These are phyloP conservation scores for Hypsopygia costalis DNA, from an alignment of 2,888 invertebrate species.

Conservation along the genomic window DNA sequence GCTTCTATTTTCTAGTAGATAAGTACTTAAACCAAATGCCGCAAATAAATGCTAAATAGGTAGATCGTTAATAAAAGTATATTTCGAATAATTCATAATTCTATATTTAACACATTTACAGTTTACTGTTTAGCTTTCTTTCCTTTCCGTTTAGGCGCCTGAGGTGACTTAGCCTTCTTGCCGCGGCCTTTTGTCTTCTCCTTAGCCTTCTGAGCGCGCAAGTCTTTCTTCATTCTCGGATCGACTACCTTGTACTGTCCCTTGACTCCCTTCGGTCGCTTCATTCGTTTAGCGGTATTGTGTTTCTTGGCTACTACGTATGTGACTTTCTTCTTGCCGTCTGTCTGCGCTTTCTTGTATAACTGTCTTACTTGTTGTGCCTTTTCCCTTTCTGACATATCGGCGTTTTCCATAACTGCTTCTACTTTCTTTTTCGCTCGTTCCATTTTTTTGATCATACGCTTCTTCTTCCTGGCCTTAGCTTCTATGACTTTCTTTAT, in stretches of 20 bases:
- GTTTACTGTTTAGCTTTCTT: slow-evolving; percentile 46
- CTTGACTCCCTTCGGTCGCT: slow-evolving; percentile 92
- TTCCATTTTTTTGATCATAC: slow-evolving; percentile 91
- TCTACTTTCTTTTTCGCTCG: slow-evolving; percentile 98
- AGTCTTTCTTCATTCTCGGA: slow-evolving; percentile 97
- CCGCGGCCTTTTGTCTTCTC: slow-evolving; percentile 79
- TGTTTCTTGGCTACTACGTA: slow-evolving; percentile 97
- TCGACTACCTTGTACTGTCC: slow-evolving; percentile 98
- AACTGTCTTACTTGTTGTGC: slow-evolving; percentile 93
- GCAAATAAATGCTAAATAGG: not conserved
- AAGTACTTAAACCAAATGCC: too few relatives aligned
- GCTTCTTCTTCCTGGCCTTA: slow-evolving; percentile 97
- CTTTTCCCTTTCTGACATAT: slow-evolving; percentile 96
- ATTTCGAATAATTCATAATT: not conserved
- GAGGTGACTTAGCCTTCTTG: slow-evolving; percentile 43
- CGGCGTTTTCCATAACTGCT: slow-evolving; percentile 93
- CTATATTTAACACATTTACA: too few relatives aligned
- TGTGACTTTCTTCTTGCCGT: slow-evolving; percentile 93
- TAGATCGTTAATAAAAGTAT: not conserved
- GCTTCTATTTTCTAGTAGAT: not conserved
- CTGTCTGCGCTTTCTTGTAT: slow-evolving; percentile 93
- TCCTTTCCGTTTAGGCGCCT: slow-evolving; percentile 43
- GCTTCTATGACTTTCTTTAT: slow-evolving; percentile 99
- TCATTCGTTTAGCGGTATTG: slow-evolving; percentile 86
- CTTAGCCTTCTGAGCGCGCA: slow-evolving; percentile 83